Percentiles rank a stretch among this genome's conserved stretches.
Evolutionary conservation across 2,888 invertebrate genomes (phyloP).

Genomic region (Mylabris sibirica): DNA sequence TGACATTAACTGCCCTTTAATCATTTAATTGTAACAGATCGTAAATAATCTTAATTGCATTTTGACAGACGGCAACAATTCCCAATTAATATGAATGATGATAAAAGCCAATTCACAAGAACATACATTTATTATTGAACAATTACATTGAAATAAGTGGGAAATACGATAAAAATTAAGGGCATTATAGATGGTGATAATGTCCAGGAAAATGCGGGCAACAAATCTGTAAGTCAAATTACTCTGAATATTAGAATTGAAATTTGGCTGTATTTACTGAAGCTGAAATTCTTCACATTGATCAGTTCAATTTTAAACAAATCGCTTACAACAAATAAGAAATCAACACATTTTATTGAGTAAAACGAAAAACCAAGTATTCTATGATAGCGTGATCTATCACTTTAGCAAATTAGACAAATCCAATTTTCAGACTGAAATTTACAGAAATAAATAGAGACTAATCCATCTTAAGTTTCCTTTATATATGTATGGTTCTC

Average conservation of each 20-base stretch:
- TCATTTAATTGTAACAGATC: neutral
- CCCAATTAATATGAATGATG: conserved; percentile 1
- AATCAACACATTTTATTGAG: too few relatives aligned
- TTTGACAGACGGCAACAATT: conserved; percentile 2
- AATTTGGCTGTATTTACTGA: too few relatives aligned
- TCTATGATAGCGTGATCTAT: neutral
- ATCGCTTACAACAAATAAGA: too few relatives aligned
- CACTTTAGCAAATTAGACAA: neutral
- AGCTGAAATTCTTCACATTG: too few relatives aligned
- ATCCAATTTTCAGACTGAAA: neutral
- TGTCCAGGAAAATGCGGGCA: too few relatives aligned
- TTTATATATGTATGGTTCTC: neutral
- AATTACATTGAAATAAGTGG: neutral
- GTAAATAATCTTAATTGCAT: conserved; percentile 2
- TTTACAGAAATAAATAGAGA: neutral
- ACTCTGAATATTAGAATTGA: too few relatives aligned
- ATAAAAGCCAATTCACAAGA: neutral
- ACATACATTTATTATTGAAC: neutral
- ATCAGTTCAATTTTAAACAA: too few relatives aligned
- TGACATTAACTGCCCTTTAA: conserved; percentile 2
- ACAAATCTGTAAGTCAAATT: too few relatives aligned
- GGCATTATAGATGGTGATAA: too few relatives aligned
- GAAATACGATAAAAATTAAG: too few relatives aligned
- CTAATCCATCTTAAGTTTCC: neutral
- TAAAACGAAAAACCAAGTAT: too few relatives aligned